Evolutionary conservation across 2,113 vertebrate genomes (phyloP), one percentile per base, ranked within the genome.

Genomic region (Irena cyanogastra): DNA sequence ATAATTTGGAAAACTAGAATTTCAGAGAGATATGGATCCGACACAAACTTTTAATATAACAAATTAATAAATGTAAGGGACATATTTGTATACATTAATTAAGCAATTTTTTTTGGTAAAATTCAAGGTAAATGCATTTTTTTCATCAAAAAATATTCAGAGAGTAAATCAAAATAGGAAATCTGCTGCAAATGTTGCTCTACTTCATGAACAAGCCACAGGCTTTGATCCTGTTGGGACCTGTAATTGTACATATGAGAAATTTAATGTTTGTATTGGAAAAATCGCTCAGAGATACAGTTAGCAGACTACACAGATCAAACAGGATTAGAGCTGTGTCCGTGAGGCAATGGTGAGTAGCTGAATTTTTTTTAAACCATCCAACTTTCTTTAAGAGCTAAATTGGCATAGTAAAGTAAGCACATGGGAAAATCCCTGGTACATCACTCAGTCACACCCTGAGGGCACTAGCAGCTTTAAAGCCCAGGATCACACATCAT

Each of bases 221-320:
- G 20, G 4, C 26, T 81, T 92, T 69, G 26, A 56, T 45, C 35
- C 35, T 60, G 2, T 57, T 59, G 59, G 57, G 16, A 76, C 18
- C 6, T 63, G 9, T 49, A 63, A 54, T 19, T 31, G 3, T 49
- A 49, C 0, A 0, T 41, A n/a, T 35, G 16, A 87, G 41, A 76
- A 59, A 83, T 77, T 10, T 24, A 68, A 39, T 50, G 3, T 42
- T 81, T 2, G 0, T 6, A 39, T 72, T 2, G 10, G 18, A 83
- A 87, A 74, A 81, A 31, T 13, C 83, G 4, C 22, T 89, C 11
- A 35, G 26, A 76, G 9, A 45, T 71, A 49, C 11, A 44, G 30
- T 59, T 64, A 71, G 7, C n/a, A 76, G 66, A 31, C 16, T 45
- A 45, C 22, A 49, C 2, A 86, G 54, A 75, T 65, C 53, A 79